Evolutionary conservation across 2,888 invertebrate genomes (phyloP).

Genomic region (Acronicta psi): DNA sequence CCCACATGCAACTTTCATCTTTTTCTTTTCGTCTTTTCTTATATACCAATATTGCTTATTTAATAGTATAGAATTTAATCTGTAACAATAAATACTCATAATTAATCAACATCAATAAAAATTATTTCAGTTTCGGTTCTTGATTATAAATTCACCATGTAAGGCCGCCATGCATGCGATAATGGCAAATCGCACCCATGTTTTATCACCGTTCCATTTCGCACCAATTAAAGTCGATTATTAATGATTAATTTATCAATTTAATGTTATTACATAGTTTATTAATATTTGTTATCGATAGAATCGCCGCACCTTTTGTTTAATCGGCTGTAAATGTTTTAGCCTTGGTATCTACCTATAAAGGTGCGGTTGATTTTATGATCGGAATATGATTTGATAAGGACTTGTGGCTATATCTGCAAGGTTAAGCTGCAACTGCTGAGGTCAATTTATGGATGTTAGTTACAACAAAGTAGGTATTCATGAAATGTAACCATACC

Average conservation of each 20-base stretch:
- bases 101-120: constrained; percentile 2
- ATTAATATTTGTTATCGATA: constrained; percentile 35
- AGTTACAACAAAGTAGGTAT: too few relatives aligned
- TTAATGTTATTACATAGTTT: constrained; percentile 33
- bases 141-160: constrained; percentile 6
- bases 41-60: too few relatives aligned
- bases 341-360: constrained; percentile 22
- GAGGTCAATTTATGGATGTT: too few relatives aligned
- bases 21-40: too few relatives aligned
- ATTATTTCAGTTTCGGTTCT: not conserved
- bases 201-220: constrained; percentile 30
- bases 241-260: constrained; percentile 41
- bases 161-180: constrained; percentile 3
- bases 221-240: constrained; percentile 25
- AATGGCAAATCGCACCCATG: constrained; percentile 16
- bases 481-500: too few relatives aligned
- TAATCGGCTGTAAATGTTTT: constrained; percentile 35
- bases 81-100: not conserved
- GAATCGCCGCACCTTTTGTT: constrained; percentile 39
- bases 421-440: too few relatives aligned
- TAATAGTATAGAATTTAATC: too few relatives aligned
- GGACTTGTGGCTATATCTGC: not conserved
- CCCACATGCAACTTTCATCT: too few relatives aligned
- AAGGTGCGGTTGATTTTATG: constrained; percentile 28
- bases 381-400: constrained; percentile 14